These are phyloP conservation scores for Callospermophilus lateralis DNA, from an alignment of 2,113 vertebrate species.

Conservation along the genomic window DNA sequence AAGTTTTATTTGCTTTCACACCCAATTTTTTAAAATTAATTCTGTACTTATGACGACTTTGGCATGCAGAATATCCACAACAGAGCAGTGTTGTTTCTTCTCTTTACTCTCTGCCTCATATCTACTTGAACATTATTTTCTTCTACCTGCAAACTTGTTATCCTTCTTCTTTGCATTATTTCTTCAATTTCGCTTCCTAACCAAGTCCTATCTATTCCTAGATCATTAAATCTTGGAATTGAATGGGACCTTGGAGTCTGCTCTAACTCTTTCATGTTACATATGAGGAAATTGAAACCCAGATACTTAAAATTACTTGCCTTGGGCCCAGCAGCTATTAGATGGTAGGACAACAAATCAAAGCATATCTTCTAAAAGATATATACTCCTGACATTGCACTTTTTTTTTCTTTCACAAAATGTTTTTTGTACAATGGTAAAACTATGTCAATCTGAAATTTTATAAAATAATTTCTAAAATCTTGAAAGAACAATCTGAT, in stretches of 20 bases:
- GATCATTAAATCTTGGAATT: conserved; percentile 71
- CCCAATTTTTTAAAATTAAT: not conserved
- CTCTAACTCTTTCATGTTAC: conserved; percentile 38
- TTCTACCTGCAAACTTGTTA: not conserved
- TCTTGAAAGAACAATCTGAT: not conserved
- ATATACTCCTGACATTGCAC: conserved; percentile 1
- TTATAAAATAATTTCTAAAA: not conserved
- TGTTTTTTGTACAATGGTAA: conserved; percentile 8
- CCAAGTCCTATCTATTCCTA: conserved; percentile 3
- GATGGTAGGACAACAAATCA: conserved; percentile 47
- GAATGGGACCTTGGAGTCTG: conserved; percentile 39
- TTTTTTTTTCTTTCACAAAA: not conserved
- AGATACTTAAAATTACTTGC: conserved; percentile 71
- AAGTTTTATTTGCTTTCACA: not conserved
- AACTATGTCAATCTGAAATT: not conserved
- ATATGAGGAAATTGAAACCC: conserved; percentile 70
- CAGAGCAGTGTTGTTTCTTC: not conserved
- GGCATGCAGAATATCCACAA: not conserved
- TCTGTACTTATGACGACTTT: not conserved
- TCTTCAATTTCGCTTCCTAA: not conserved
- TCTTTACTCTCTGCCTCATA: not conserved
- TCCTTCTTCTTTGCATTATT: not conserved
- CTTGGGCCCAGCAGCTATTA: conserved; percentile 13
- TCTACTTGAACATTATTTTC: not conserved
- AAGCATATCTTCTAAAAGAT: conserved; percentile 42